Conservation (phyloP, 2,113 vertebrate genomes). For the Menidia beryllina region DNA sequence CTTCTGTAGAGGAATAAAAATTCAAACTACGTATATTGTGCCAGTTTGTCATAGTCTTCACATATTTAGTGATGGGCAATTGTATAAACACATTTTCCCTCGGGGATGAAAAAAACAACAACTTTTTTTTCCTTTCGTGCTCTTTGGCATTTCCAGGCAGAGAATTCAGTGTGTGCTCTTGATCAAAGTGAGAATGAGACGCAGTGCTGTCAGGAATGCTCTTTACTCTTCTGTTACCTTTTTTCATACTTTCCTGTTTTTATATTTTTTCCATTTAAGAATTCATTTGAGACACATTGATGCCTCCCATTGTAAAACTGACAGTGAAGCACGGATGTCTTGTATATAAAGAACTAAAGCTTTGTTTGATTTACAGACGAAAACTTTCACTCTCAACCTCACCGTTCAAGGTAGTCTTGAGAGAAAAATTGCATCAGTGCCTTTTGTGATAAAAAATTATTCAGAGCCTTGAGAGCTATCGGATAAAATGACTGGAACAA, state of each 20-base stretch:
- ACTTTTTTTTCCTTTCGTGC: neutral
- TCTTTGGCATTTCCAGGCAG: slow-evolving; percentile 5
- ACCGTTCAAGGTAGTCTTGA: slow-evolving; percentile 40
- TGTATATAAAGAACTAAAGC: slow-evolving; percentile 31
- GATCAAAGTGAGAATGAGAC: slow-evolving; percentile 58
- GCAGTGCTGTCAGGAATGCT: slow-evolving; percentile 16
- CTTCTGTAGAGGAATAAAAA: neutral
- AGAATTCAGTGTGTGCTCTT: slow-evolving; percentile 34
- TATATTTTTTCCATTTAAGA: too few species aligned
- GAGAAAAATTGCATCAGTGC: slow-evolving; percentile 61
- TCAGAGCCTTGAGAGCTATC: slow-evolving; percentile 29
- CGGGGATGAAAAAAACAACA: too few species aligned
- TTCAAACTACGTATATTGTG: neutral
- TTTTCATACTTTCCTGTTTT: neutral
- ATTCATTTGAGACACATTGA: slow-evolving; percentile 57
- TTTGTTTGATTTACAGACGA: slow-evolving; percentile 60
- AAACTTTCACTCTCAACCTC: slow-evolving; percentile 53
- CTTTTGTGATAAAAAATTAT: slow-evolving; percentile 53
- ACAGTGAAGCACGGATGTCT: slow-evolving; percentile 37
- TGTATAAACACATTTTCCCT: too few species aligned
- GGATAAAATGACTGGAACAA: slow-evolving; percentile 43
- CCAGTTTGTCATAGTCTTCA: slow-evolving; percentile 3
- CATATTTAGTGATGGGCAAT: neutral
- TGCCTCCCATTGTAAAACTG: slow-evolving; percentile 45
- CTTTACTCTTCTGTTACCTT: neutral